Evolutionary conservation across 2,113 vertebrate species (phyloP).

Genomic region (Erpornis zantholeuca): DNA sequence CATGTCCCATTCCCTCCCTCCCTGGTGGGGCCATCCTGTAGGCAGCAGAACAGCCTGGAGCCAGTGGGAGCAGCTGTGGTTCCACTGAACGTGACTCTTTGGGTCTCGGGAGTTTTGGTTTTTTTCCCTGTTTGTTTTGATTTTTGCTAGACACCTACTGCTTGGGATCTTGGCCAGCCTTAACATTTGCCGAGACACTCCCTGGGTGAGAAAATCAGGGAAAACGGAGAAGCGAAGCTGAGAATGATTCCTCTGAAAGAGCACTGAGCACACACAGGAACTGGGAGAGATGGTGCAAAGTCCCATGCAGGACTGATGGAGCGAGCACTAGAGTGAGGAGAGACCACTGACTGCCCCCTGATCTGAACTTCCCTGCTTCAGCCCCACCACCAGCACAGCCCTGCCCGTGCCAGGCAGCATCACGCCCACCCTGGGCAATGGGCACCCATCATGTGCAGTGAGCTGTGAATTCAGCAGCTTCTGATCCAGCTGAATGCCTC

Average conservation of each 20-base stretch:
- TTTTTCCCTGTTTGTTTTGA: conserved; percentile 15
- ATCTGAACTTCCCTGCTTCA: neutral
- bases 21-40: neutral
- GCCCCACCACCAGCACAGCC: neutral
- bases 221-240: neutral
- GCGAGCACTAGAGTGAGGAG: neutral
- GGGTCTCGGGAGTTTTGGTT: neutral
- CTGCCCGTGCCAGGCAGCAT: neutral
- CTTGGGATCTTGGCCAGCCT: conserved; percentile 23
- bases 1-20: neutral
- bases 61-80: neutral
- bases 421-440: rapidly evolving
- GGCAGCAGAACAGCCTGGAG: neutral
- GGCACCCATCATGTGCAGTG: neutral
- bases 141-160: conserved; percentile 46
- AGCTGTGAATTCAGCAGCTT: neutral
- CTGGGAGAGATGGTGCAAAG: neutral
- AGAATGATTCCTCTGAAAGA: neutral
- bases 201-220: conserved; percentile 35
- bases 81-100: neutral
- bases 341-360: neutral
- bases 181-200: conserved; percentile 23
- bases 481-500: neutral
- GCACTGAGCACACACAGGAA: rapidly evolving
- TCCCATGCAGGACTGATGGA: neutral